Evolutionary conservation across 2,797 vertebrate species (phyloP).

Genomic region (Protonibea diacanthus): DNA sequence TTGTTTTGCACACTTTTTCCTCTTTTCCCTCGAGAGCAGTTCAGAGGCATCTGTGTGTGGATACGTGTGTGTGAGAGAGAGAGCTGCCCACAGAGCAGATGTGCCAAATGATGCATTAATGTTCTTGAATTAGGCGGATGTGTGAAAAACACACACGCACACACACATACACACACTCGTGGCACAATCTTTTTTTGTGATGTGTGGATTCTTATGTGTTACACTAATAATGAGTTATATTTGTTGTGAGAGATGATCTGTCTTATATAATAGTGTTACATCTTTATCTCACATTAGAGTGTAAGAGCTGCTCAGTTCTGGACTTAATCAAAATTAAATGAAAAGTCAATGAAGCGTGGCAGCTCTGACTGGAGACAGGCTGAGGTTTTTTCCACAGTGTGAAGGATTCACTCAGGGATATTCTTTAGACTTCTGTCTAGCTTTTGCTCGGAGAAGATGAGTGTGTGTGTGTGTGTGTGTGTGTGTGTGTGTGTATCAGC

Average conservation of each 20-base stretch:
- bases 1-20: slow-evolving; percentile 63
- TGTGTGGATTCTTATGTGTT: slow-evolving; percentile 4
- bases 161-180: slow-evolving; percentile 9
- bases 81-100: slow-evolving; percentile 60
- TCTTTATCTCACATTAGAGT: background rate
- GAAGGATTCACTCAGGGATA: slow-evolving; percentile 16
- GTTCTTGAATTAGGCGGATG: slow-evolving; percentile 50
- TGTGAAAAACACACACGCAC: slow-evolving; percentile 33
- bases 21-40: slow-evolving; percentile 60
- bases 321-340: slow-evolving; percentile 39
- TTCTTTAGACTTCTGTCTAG: slow-evolving; percentile 27
- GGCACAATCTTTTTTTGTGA: slow-evolving; percentile 40
- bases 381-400: background rate
- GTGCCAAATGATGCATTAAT: slow-evolving; percentile 56
- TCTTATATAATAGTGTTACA: slow-evolving; percentile 12
- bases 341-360: slow-evolving; percentile 18
- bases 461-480: slow-evolving; percentile 12
- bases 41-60: slow-evolving; percentile 53
- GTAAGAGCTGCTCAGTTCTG: slow-evolving; percentile 1
- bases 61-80: slow-evolving; percentile 29
- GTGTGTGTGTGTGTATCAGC: slow-evolving; percentile 14
- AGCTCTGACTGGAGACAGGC: slow-evolving; percentile 20
- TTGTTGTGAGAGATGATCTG: slow-evolving; percentile 22
- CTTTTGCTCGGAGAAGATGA: slow-evolving; percentile 18
- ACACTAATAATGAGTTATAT: slow-evolving; percentile 22